A percentile compares a stretch with the other conserved stretches of the same genome.
These are phyloP conservation scores for Gerris lacustris DNA, from an alignment of 2,888 invertebrate genomes.

Conservation along the genomic window DNA sequence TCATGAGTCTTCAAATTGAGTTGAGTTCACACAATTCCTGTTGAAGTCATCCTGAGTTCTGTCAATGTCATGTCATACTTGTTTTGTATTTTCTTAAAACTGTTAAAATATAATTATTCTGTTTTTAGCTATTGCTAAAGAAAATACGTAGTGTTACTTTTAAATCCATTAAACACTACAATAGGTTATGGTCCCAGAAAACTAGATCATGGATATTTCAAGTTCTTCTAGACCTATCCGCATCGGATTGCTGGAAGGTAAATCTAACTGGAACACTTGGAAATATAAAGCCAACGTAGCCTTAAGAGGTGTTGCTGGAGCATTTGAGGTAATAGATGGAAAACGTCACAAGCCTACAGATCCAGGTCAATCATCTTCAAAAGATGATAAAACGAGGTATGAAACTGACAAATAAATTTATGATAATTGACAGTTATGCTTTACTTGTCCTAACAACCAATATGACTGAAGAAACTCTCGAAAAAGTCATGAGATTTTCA, in stretches of 20 bases:
- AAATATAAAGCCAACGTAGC: constrained; percentile 8
- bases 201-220: neutral
- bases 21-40: too few relatives aligned
- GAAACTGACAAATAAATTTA: constrained; percentile 2
- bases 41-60: too few relatives aligned
- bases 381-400: neutral
- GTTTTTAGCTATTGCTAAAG: too few relatives aligned
- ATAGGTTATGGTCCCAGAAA: neutral
- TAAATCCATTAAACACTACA: neutral
- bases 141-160: neutral
- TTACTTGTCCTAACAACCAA: constrained; percentile 23
- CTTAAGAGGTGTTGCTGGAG: neutral
- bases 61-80: too few relatives aligned
- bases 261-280: constrained; percentile 4
- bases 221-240: neutral
- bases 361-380: neutral
- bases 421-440: constrained; percentile 11
- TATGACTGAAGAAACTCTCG: constrained; percentile 25
- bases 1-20: too few relatives aligned
- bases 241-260: constrained; percentile 3
- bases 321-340: neutral
- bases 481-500: constrained; percentile 26
- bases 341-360: neutral
- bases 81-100: too few relatives aligned
- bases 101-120: too few relatives aligned